These are phyloP conservation scores for Luscinia megarhynchos DNA, from an alignment of 2,797 vertebrate genomes.

Conservation along the genomic window DNA sequence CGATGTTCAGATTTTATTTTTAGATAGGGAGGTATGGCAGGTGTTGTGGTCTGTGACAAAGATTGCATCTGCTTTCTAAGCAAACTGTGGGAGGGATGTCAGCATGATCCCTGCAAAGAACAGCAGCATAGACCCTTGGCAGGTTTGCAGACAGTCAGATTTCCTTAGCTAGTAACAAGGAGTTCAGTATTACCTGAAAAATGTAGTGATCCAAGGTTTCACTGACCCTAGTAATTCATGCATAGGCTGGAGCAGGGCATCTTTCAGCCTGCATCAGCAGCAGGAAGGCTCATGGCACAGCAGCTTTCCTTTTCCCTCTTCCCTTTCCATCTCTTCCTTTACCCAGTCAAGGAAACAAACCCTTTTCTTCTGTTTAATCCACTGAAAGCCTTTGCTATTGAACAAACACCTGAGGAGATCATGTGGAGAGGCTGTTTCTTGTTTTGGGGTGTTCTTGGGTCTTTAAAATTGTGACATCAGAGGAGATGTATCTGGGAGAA, in stretches of 20 bases:
- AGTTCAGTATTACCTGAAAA: background rate
- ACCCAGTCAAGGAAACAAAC: background rate
- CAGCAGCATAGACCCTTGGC: background rate
- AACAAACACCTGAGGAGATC: background rate
- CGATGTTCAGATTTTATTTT: background rate
- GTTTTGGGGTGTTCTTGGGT: background rate
- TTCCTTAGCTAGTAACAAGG: background rate
- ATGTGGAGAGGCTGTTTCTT: background rate
- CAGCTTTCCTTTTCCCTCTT: background rate
- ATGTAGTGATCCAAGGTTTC: background rate
- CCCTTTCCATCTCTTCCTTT: background rate
- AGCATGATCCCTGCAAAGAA: background rate
- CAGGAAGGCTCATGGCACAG: background rate
- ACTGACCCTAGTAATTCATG: background rate
- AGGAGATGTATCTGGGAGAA: background rate
- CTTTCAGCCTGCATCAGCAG: background rate
- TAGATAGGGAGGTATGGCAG: background rate
- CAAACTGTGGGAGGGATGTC: slow-evolving; percentile 26
- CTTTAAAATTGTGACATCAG: background rate
- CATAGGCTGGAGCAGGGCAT: background rate
- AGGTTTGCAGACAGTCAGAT: background rate
- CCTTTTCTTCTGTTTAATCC: background rate
- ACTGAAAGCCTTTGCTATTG: background rate
- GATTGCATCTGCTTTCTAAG: slow-evolving; percentile 32
- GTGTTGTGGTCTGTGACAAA: slow-evolving; percentile 45